These are phyloP conservation scores for Stenopsyche tienmushanensis DNA, from an alignment of 1,140 invertebrate genomes.

Conservation along the genomic window DNA sequence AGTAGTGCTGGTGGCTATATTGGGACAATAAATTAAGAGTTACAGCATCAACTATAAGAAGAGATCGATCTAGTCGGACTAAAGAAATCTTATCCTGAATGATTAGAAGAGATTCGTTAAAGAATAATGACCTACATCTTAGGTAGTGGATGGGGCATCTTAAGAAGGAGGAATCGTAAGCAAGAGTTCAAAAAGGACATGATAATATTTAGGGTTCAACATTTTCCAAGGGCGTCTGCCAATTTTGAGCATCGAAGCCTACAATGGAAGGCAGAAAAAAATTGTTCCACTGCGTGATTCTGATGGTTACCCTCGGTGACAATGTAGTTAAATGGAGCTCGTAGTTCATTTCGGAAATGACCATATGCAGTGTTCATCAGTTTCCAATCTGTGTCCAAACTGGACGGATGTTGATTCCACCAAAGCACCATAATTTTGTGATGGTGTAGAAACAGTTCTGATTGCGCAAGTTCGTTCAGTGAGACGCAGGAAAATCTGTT, in stretches of 20 bases:
- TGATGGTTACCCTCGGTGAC: constrained; percentile 17
- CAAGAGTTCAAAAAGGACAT: too few relatives aligned
- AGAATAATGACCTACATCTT: too few relatives aligned
- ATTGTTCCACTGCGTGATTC: too few relatives aligned
- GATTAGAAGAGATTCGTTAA: too few relatives aligned
- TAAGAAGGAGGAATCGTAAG: too few relatives aligned
- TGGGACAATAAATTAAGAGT: background rate
- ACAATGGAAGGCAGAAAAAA: too few relatives aligned
- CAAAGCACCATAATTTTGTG: constrained; percentile 5
- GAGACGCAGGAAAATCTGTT: background rate
- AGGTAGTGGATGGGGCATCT: too few relatives aligned
- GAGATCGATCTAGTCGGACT: background rate
- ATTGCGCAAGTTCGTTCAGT: constrained; percentile 3
- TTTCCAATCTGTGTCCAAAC: constrained; percentile 25
- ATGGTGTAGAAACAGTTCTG: background rate
- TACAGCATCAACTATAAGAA: background rate
- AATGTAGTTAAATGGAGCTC: constrained; percentile 20
- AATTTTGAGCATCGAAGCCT: too few relatives aligned
- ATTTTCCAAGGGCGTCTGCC: too few relatives aligned
- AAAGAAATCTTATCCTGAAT: background rate
- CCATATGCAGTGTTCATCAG: constrained; percentile 25
- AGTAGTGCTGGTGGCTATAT: background rate
- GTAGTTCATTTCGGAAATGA: constrained; percentile 29
- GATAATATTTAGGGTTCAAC: too few relatives aligned
- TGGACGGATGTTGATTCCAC: constrained; percentile 20